Conservation (phyloP, 2,888 invertebrate genomes). For the Drosophila niveifrons region DNA sequence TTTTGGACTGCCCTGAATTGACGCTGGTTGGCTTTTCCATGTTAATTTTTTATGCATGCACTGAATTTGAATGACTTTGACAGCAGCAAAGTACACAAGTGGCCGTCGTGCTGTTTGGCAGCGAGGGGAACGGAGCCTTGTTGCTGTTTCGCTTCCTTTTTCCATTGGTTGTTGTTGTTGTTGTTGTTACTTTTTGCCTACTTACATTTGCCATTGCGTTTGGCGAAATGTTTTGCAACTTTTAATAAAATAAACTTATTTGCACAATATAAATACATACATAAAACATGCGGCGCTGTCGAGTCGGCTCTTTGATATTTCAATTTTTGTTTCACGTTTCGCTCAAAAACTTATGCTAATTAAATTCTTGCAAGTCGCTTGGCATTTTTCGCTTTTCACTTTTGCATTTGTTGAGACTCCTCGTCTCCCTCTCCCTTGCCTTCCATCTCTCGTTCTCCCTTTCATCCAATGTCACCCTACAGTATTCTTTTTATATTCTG, state of each 20-base stretch:
- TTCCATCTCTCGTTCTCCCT: background rate
- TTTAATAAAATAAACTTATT: conserved; percentile 76
- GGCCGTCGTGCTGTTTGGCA: conserved; percentile 40
- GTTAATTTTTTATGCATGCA: conserved; percentile 74
- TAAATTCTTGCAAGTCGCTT: conserved; percentile 62
- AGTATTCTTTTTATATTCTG: background rate
- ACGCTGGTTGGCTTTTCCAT: conserved; percentile 45
- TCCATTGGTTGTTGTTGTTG: conserved; percentile 17
- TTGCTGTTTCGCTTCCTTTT: conserved; percentile 13
- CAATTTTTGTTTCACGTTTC: conserved; percentile 61
- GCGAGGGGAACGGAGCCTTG: conserved; percentile 4
- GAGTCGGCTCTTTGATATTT: conserved; percentile 62
- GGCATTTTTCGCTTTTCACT: conserved; percentile 43
- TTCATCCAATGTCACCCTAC: background rate
- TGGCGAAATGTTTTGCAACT: conserved; percentile 68
- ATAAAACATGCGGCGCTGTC: conserved; percentile 59
- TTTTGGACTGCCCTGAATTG: conserved; percentile 8
- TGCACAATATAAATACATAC: conserved; percentile 65
- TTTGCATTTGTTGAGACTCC: conserved; percentile 24
- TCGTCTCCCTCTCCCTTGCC: background rate
- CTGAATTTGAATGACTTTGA: conserved; percentile 76
- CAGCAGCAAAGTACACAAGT: conserved; percentile 59
- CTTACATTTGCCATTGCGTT: conserved; percentile 62
- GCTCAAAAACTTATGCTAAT: conserved; percentile 67
- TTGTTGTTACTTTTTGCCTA: conserved; percentile 43